A percentile compares a stretch with the other conserved stretches of the same genome.
Evolutionary conservation across 2,888 invertebrate species (phyloP).

Genomic region (Diaprepes abbreviatus): DNA sequence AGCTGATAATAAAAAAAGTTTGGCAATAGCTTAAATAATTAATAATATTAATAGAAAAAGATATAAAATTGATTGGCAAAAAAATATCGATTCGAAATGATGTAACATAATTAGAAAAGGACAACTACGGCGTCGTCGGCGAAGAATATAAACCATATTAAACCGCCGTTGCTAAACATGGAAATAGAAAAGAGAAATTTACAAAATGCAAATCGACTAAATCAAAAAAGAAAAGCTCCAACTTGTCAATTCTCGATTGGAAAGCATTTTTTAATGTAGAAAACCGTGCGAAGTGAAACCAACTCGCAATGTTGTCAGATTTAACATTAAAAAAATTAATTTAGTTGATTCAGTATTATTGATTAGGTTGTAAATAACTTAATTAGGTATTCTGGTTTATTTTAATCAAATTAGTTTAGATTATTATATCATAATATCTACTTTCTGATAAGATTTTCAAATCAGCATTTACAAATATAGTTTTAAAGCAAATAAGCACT

Average conservation of each 20-base stretch:
- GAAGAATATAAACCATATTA: background rate
- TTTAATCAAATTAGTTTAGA: no score
- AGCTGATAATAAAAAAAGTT: background rate
- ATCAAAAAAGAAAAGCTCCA: conserved; percentile 21
- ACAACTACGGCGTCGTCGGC: no score
- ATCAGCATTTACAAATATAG: no score
- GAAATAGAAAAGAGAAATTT: conserved; percentile 40
- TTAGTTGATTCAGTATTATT: no score
- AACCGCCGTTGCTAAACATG: conserved; percentile 23
- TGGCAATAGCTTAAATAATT: background rate
- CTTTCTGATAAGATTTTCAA: no score
- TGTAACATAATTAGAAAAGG: conserved; percentile 1
- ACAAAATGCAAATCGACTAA: conserved; percentile 22
- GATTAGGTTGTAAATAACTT: no score
- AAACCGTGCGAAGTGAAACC: conserved; percentile 40
- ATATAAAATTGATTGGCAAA: background rate
- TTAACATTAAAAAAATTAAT: no score
- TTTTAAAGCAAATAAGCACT: no score
- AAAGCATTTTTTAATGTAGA: conserved; percentile 43
- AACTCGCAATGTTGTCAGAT: conserved; percentile 41
- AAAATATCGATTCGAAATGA: background rate
- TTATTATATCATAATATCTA: no score
- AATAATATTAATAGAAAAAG: conserved; percentile 1
- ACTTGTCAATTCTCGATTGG: conserved; percentile 31
- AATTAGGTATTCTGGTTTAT: no score